Evolutionary conservation across 2,888 invertebrate genomes (phyloP).

Genomic region (Thereva nobilitata): DNA sequence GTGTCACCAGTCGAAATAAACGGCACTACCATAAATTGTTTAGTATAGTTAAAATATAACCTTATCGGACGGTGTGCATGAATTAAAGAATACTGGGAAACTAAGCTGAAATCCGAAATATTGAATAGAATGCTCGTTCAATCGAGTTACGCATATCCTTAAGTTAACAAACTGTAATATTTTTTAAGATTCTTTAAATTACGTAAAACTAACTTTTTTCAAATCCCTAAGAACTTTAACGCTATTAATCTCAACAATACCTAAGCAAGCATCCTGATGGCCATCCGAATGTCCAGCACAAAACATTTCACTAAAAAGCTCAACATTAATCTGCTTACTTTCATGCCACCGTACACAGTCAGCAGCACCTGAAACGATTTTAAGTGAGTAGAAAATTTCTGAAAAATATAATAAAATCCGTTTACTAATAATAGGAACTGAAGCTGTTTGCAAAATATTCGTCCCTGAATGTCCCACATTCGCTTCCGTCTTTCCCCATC

Average conservation of each 20-base stretch:
- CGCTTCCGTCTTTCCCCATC: constrained; percentile 82
- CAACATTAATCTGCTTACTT: constrained; percentile 77
- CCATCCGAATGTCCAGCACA: constrained; percentile 85
- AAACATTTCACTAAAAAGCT: constrained; percentile 77
- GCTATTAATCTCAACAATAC: constrained; percentile 51
- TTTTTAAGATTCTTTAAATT: too few species aligned
- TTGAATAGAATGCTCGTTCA: too few species aligned
- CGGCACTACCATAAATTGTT: too few species aligned
- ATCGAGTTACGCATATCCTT: too few species aligned
- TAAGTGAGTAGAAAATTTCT: neutral
- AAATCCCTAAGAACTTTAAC: neutral
- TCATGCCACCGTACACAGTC: constrained; percentile 82
- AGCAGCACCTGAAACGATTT: constrained; percentile 62
- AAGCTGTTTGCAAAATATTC: constrained; percentile 76
- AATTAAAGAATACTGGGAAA: too few species aligned
- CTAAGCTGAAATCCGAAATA: too few species aligned
- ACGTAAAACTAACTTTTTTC: too few species aligned
- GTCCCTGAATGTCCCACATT: constrained; percentile 77
- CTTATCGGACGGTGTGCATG: too few species aligned
- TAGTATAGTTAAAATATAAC: too few species aligned
- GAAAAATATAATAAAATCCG: neutral
- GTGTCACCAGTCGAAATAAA: too few species aligned
- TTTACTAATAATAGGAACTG: constrained; percentile 76
- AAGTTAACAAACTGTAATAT: too few species aligned
- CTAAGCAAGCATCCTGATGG: constrained; percentile 80